Conservation (phyloP, 2,113 vertebrate species). For the Anoura caudifer region DNA sequence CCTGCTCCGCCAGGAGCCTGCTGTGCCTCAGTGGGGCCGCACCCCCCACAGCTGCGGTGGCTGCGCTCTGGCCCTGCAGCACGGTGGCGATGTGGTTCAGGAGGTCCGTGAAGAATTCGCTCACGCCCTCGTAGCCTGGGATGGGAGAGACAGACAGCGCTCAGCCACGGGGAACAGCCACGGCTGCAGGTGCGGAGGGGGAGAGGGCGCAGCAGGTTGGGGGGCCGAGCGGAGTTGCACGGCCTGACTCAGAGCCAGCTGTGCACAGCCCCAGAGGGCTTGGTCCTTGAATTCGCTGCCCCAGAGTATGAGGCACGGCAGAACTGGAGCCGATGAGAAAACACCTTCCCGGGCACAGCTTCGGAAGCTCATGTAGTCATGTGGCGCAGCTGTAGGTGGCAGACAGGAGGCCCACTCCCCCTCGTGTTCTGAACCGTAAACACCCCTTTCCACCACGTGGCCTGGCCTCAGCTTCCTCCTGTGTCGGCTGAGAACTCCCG, state of each 20-base stretch:
- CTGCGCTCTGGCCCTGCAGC: slow-evolving; percentile 85
- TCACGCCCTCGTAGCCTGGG: slow-evolving; percentile 96
- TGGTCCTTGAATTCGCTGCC: not conserved
- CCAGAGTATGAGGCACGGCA: rapidly evolving
- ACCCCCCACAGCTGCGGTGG: slow-evolving; percentile 76
- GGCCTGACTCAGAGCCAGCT: not conserved
- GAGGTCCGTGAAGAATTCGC: slow-evolving; percentile 95
- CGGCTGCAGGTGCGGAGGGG: not conserved
- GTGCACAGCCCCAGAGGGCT: not conserved
- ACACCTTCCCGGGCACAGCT: rapidly evolving
- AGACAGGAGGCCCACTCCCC: not conserved
- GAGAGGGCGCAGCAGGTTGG: rapidly evolving
- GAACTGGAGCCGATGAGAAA: not conserved
- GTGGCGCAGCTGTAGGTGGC: rapidly evolving
- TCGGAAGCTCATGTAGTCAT: not conserved
- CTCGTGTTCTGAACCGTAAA: rapidly evolving
- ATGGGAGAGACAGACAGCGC: not conserved
- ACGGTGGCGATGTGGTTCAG: slow-evolving; percentile 94
- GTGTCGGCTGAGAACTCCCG: no score
- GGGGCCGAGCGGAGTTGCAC: rapidly evolving
- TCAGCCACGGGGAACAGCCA: rapidly evolving
- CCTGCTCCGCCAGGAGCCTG: slow-evolving; percentile 79
- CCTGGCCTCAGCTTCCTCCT: not conserved
- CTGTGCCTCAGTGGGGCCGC: slow-evolving; percentile 79
- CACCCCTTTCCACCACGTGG: rapidly evolving